Percentiles rank a stretch among this genome's conserved stretches.
These are phyloP conservation scores for Argyresthia goedartella DNA, from an alignment of 2,888 invertebrate species.

Conservation along the genomic window DNA sequence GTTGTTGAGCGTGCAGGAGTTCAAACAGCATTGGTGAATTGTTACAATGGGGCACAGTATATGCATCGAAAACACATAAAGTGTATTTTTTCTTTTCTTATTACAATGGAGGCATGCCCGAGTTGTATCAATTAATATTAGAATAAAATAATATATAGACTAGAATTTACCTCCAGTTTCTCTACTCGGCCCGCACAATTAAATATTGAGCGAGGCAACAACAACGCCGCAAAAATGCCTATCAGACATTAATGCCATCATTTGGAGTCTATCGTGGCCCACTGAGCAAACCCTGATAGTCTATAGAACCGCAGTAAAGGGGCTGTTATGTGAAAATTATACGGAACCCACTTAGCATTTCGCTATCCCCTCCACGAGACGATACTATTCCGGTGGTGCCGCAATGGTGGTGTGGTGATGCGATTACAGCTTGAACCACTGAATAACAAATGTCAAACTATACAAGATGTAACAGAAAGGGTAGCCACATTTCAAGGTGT, in stretches of 20 bases:
- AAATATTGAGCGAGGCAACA: conserved; percentile 47
- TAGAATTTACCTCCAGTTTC: too few relatives aligned
- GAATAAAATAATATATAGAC: too few relatives aligned
- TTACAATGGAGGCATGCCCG: too few relatives aligned
- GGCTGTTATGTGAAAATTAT: conserved; percentile 63
- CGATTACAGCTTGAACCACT: not conserved
- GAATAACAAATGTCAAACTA: not conserved
- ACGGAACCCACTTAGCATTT: conserved; percentile 34
- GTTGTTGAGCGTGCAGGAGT: too few relatives aligned
- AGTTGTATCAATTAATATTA: too few relatives aligned
- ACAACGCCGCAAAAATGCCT: conserved; percentile 33
- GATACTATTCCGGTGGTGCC: too few relatives aligned
- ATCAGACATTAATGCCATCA: conserved; percentile 60
- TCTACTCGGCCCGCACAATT: conserved; percentile 15
- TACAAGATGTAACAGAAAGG: too few relatives aligned
- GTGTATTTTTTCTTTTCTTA: too few relatives aligned
- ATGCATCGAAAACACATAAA: too few relatives aligned
- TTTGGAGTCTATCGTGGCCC: conserved; percentile 49
- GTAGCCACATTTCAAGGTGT: not conserved
- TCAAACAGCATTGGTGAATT: too few relatives aligned
- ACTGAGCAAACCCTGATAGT: conserved; percentile 55
- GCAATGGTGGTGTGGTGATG: conserved; percentile 13
- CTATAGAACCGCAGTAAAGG: conserved; percentile 52
- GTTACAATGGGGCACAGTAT: too few relatives aligned
- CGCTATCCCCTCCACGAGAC: conserved; percentile 1